Conservation (phyloP, 1,140 invertebrate genomes). For the Drosophila navojoa region DNA sequence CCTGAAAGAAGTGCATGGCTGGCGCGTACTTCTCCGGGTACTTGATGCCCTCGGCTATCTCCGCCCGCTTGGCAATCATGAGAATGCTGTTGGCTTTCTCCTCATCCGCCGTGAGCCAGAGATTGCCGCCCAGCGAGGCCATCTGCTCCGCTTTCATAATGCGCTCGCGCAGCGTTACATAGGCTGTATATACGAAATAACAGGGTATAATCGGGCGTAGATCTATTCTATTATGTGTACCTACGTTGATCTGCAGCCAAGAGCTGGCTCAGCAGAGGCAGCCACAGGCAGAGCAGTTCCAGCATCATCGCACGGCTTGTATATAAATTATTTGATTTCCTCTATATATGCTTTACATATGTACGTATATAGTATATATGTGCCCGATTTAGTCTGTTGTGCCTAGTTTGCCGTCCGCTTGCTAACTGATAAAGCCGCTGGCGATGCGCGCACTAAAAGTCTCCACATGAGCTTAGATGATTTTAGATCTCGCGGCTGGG, state of each 20-base stretch:
- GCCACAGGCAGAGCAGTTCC: slow-evolving; percentile 19
- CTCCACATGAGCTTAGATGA: slow-evolving; percentile 9
- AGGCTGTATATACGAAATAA: slow-evolving; percentile 41
- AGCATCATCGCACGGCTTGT: slow-evolving; percentile 38
- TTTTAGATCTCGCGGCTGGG: not conserved
- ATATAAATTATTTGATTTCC: not conserved
- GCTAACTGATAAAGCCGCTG: slow-evolving; percentile 61
- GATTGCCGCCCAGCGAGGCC: slow-evolving; percentile 66
- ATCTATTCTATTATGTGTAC: slow-evolving; percentile 1
- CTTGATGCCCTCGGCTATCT: slow-evolving; percentile 74
- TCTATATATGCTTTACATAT: not conserved
- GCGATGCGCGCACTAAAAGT: slow-evolving; percentile 9
- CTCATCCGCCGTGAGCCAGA: slow-evolving; percentile 74
- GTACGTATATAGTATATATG: slow-evolving; percentile 2
- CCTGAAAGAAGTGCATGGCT: slow-evolving; percentile 88
- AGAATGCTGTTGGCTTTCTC: slow-evolving; percentile 78
- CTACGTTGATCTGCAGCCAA: slow-evolving; percentile 57
- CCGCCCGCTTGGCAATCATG: slow-evolving; percentile 78
- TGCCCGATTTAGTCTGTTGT: slow-evolving; percentile 14
- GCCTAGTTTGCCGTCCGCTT: slow-evolving; percentile 38
- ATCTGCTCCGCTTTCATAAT: slow-evolving; percentile 75
- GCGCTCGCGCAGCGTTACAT: slow-evolving; percentile 71
- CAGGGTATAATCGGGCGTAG: not conserved
- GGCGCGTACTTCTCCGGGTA: slow-evolving; percentile 84
- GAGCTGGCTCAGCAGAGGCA: slow-evolving; percentile 24